Evolutionary conservation across 2,797 vertebrate genomes (phyloP), one percentile per base, ranked within the genome.

Genomic region (Epinephelus malabaricus): DNA sequence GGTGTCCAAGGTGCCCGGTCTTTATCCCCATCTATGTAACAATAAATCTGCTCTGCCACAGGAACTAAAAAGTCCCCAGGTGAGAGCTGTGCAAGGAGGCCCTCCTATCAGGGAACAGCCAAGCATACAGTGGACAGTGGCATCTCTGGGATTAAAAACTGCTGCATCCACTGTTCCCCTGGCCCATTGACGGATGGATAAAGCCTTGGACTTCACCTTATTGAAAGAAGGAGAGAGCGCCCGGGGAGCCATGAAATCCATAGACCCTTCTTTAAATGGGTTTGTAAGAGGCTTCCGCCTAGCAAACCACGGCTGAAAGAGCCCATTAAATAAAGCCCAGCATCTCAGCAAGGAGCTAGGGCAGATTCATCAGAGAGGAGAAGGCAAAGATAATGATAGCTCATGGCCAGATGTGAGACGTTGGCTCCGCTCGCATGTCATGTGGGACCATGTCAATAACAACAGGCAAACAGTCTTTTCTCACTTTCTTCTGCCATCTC

Each of bases 191-290:
- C 92, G 77, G 91, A 94, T 94, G 92, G 92, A 94, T 93, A 94
- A 94, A 95, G 91, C 95, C 94, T 94, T 95, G 93, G 94, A 95
- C 94, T 93, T 92, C 87, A 94, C 93, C 93, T 95, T 95, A 93
- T 94, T 94, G 94, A 94, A 94, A 94, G 89, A 90, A 93, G 91
- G 86, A 93, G 92, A 92, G 91, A 92, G 91, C 64, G 94, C 93
- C 94, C 82, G 86, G 94, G 95, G 95, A 95, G 92, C 94, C 94
- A 94, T 95, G 94, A 94, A 95, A 95, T 94, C 95, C 92, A 94
- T 93, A 92, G 95, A 95, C 93, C 92, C 89, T 91, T 87, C 92
- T 92, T 94, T 93, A 96, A 96, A 95, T 95, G 94, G 93, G 93
- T 96, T 94, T 94, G 94, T 94, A 95, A 95, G 92, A 95, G 94